phyloP scores from a whole-genome alignment of 2,113 vertebrate genomes.

The Oxyruncus cristatus region DNA sequence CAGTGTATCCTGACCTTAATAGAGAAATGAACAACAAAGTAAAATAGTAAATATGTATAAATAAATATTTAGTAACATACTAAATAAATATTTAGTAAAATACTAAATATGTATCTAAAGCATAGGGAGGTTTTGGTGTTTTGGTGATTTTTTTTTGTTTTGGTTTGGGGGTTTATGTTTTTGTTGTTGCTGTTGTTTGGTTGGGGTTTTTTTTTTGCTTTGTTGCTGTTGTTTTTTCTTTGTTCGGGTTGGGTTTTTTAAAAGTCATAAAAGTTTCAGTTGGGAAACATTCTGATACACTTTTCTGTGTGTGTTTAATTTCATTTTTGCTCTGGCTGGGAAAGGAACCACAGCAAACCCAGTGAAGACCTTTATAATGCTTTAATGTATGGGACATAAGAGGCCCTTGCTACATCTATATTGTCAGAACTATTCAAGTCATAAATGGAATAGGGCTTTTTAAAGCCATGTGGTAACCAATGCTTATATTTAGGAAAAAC shows the following conservation, averaged over 20 bases:
- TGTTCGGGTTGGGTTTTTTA: background rate
- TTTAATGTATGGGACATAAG: background rate
- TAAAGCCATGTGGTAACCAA: background rate
- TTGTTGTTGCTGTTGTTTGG: fast-evolving
- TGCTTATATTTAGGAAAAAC: background rate
- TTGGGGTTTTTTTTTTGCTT: background rate
- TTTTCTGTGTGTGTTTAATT: background rate
- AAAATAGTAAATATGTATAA: background rate
- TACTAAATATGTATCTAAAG: background rate
- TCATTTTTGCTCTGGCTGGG: background rate
- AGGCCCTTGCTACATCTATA: background rate
- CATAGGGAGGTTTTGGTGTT: background rate
- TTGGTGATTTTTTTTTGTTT: background rate
- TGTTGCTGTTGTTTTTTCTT: background rate
- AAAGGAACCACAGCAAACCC: background rate
- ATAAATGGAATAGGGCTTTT: background rate
- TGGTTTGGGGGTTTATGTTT: fast-evolving
- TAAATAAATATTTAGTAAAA: background rate
- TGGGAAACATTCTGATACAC: background rate
- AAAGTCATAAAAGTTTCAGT: background rate
- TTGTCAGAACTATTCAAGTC: background rate
- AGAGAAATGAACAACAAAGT: background rate
- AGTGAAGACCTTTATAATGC: background rate
- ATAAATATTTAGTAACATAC: background rate
- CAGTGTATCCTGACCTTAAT: background rate